These are phyloP conservation scores for Eumaeus atala DNA, from an alignment of 1,140 invertebrate genomes.

Conservation along the genomic window DNA sequence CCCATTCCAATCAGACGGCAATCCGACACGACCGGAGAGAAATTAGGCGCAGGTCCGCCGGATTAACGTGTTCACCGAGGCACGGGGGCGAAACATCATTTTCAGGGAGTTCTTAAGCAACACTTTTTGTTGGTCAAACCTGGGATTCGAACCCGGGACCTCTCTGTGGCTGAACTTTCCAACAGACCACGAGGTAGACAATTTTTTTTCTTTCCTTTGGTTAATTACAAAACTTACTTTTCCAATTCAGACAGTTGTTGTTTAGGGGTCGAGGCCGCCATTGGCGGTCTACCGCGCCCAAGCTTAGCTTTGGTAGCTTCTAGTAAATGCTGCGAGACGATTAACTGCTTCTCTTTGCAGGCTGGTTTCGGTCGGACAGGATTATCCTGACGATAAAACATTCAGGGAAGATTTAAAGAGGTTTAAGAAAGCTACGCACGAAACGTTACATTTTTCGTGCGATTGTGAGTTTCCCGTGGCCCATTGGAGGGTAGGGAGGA, in stretches of 20 bases:
- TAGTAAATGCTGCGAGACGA: conserved; percentile 56
- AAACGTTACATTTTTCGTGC: background rate
- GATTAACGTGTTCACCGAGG: too few relatives aligned
- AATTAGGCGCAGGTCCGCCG: too few relatives aligned
- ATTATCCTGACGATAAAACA: conserved; percentile 41
- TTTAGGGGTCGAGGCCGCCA: conserved; percentile 55
- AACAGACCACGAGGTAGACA: too few relatives aligned
- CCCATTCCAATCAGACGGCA: too few relatives aligned
- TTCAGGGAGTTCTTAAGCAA: too few relatives aligned
- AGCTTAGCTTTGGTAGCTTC: conserved; percentile 52
- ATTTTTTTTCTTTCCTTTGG: too few relatives aligned
- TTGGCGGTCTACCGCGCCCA: conserved; percentile 36
- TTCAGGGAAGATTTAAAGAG: background rate
- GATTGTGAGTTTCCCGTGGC: background rate
- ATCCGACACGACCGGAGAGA: too few relatives aligned
- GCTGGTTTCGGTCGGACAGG: conserved; percentile 44
- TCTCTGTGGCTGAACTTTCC: too few relatives aligned
- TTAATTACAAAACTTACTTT: conserved; percentile 39
- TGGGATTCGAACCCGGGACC: too few relatives aligned
- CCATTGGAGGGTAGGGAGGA: background rate
- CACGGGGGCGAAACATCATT: too few relatives aligned
- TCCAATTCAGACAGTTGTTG: conserved; percentile 56
- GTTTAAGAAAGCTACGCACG: too few relatives aligned
- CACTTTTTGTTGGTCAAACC: too few relatives aligned
- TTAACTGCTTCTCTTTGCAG: conserved; percentile 32